Evolutionary conservation across 2,797 vertebrate genomes (phyloP).

Genomic region (Neosalanx taihuensis): DNA sequence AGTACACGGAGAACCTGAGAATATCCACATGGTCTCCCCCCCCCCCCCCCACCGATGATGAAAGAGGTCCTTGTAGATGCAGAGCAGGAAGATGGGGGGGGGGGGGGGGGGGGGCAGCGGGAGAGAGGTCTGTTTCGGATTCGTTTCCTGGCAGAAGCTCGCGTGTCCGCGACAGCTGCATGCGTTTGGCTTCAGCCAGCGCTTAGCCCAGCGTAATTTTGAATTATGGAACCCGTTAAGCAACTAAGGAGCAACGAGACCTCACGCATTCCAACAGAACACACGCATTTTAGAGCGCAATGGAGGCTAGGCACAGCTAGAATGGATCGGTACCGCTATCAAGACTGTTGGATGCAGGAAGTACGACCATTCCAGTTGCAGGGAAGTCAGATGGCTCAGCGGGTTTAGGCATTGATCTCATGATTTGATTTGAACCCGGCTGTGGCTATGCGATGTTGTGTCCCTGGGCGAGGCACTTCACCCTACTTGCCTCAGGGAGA

Average conservation of each 20-base stretch:
- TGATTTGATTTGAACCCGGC: too few relatives aligned
- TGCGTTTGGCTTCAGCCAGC: neutral
- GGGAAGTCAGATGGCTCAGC: too few relatives aligned
- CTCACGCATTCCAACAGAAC: neutral
- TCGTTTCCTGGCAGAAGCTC: slow-evolving; percentile 28
- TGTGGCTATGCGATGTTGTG: too few relatives aligned
- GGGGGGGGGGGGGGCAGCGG: slow-evolving; percentile 8
- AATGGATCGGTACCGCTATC: neutral
- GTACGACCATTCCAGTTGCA: neutral
- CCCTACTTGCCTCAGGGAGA: too few relatives aligned
- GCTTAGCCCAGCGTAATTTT: neutral
- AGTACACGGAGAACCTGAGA: slow-evolving; percentile 8
- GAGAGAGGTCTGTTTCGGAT: slow-evolving; percentile 16
- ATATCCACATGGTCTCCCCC: slow-evolving; percentile 17
- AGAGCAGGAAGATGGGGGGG: too few relatives aligned
- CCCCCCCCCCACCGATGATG: too few relatives aligned
- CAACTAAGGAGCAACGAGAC: neutral
- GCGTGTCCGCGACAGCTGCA: slow-evolving; percentile 19
- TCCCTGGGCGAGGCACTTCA: too few relatives aligned
- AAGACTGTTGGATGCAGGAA: neutral
- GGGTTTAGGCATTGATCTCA: too few relatives aligned
- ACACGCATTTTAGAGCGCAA: neutral
- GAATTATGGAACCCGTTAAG: neutral
- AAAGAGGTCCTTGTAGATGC: slow-evolving; percentile 28
- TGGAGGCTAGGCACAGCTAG: neutral